A percentile compares a stretch with the other conserved stretches of the same genome.
These are phyloP conservation scores for Sebastes fasciatus DNA, from an alignment of 2,113 vertebrate species.

Conservation along the genomic window DNA sequence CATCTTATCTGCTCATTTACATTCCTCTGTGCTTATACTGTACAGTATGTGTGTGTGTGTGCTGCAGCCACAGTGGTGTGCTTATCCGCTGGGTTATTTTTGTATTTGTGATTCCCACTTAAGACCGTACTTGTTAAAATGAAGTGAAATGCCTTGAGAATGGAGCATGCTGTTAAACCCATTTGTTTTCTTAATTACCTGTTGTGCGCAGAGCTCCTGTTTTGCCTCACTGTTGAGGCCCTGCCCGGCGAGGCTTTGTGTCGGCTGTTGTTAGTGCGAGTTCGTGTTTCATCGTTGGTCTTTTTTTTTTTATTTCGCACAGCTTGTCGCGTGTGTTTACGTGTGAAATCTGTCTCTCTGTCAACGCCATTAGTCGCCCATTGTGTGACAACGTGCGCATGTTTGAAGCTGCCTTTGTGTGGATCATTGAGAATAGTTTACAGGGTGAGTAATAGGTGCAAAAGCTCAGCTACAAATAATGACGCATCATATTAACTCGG, in stretches of 20 bases:
- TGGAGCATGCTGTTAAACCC: conserved; percentile 64
- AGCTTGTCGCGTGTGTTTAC: conserved; percentile 16
- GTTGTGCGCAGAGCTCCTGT: conserved; percentile 49
- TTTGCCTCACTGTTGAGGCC: conserved; percentile 43
- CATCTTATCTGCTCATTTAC: conserved; percentile 71
- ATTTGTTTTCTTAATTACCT: conserved; percentile 76
- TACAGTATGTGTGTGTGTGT: conserved; percentile 30
- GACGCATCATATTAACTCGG: background rate
- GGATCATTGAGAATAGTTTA: conserved; percentile 4
- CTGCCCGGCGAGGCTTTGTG: conserved; percentile 50
- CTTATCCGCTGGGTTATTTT: conserved; percentile 7
- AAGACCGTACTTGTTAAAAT: conserved; percentile 30
- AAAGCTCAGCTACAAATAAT: conserved; percentile 14
- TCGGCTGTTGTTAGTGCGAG: conserved; percentile 35
- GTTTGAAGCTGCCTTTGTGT: conserved; percentile 14
- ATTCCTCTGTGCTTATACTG: conserved; percentile 45
- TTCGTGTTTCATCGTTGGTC: conserved; percentile 39
- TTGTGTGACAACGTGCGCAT: conserved; percentile 7
- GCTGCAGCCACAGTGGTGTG: background rate
- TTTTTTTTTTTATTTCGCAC: conserved; percentile 26
- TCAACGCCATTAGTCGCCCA: background rate
- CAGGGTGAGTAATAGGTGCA: background rate
- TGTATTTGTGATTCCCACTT: conserved; percentile 40
- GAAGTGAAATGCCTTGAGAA: conserved; percentile 55
- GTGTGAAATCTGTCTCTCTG: conserved; percentile 20